Evolutionary conservation across 2,888 invertebrate genomes (phyloP).

Genomic region (Lottia gigantea): DNA sequence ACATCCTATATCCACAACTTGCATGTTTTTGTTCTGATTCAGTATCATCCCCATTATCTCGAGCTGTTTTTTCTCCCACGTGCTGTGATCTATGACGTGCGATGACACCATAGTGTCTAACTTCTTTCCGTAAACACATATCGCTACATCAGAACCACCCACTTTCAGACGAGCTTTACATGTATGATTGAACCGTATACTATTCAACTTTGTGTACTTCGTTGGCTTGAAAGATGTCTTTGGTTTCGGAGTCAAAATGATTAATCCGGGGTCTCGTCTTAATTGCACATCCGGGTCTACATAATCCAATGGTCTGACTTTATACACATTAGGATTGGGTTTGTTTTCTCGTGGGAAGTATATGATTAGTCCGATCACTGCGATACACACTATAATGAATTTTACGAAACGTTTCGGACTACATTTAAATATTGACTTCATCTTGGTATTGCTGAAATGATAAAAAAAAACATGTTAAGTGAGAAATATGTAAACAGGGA

Average conservation of each 20-base stretch:
- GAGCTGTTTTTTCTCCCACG: slow-evolving; percentile 46
- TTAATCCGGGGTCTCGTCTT: neutral
- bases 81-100: slow-evolving; percentile 33
- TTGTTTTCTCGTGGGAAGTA: too few species aligned
- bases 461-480: too few species aligned
- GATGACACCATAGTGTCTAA: slow-evolving; percentile 44
- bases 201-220: neutral
- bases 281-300: neutral
- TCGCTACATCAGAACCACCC: slow-evolving; percentile 31
- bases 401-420: too few species aligned
- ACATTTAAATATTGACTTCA: too few species aligned
- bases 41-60: slow-evolving; percentile 35
- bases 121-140: slow-evolving; percentile 37
- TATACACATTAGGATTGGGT: too few species aligned
- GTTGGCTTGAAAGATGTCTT: neutral
- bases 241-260: too few species aligned
- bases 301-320: neutral
- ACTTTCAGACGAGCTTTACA: slow-evolving; percentile 31
- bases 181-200: neutral
- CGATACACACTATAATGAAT: too few species aligned
- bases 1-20: slow-evolving; percentile 44
- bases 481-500: too few species aligned
- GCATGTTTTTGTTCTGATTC: slow-evolving; percentile 22
- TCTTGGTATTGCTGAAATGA: too few species aligned
- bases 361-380: too few species aligned